These are phyloP conservation scores for Leucopsar rothschildi DNA, from an alignment of 2,113 vertebrate genomes.

Conservation along the genomic window DNA sequence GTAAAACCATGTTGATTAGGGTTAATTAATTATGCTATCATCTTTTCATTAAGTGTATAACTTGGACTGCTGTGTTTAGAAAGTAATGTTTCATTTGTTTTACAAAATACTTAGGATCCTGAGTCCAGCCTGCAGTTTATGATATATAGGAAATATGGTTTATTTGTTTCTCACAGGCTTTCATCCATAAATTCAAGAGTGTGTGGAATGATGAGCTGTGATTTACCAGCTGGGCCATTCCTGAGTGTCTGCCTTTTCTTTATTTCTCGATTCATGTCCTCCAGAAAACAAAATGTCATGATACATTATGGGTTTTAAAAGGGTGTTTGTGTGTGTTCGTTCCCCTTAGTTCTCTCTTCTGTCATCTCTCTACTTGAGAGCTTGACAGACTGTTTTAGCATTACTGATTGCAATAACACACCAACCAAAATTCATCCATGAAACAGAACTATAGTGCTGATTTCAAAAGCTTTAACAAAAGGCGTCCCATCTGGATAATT, in stretches of 20 bases:
- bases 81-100: not conserved
- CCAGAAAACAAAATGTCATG: not conserved
- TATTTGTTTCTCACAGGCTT: conserved; percentile 9
- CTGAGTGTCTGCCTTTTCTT: not conserved
- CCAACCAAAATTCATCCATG: conserved; percentile 19
- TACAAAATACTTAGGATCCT: not conserved
- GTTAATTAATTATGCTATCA: not conserved
- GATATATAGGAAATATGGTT: not conserved
- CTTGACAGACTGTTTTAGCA: conserved; percentile 48
- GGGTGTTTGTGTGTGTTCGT: not conserved
- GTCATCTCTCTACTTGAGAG: not conserved
- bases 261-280: not conserved
- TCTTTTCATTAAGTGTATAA: not conserved
- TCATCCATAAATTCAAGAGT: not conserved
- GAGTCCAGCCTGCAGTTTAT: not conserved
- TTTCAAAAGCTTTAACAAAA: conserved; percentile 56
- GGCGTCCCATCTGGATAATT: conserved; percentile 15
- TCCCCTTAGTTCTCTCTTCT: conserved; percentile 15
- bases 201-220: not conserved
- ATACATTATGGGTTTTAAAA: not conserved
- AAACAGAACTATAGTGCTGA: conserved; percentile 15
- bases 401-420: conserved; percentile 50
- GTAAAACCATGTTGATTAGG: not conserved
- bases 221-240: not conserved
- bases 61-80: not conserved